Percentiles rank a stretch among this genome's conserved stretches.
These are phyloP conservation scores for Craseonycteris thonglongyai DNA, from an alignment of 2,113 vertebrate species.

Conservation along the genomic window DNA sequence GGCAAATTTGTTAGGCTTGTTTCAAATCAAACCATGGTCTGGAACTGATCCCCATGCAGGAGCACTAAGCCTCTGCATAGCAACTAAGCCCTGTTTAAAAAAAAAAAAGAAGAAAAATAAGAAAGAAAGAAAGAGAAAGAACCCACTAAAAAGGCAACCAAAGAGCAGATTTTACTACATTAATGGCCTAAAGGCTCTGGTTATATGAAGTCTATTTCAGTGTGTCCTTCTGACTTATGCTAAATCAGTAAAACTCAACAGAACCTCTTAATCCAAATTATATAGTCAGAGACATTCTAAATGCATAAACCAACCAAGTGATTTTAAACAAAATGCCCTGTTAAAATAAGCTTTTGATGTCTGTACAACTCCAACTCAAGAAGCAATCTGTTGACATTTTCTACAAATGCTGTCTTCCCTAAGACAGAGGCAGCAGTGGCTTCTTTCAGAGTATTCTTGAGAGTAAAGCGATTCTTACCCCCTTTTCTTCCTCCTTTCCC, in stretches of 20 bases:
- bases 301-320: slow-evolving; percentile 69
- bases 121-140: not conserved
- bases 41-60: slow-evolving; percentile 76
- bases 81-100: slow-evolving; percentile 67
- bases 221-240: slow-evolving; percentile 71
- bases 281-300: slow-evolving; percentile 73
- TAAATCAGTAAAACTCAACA: slow-evolving; percentile 73
- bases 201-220: slow-evolving; percentile 45
- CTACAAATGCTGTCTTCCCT: slow-evolving; percentile 66
- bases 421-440: slow-evolving; percentile 52
- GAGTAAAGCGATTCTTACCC: slow-evolving; percentile 28
- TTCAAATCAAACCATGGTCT: slow-evolving; percentile 74
- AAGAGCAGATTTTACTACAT: slow-evolving; percentile 75
- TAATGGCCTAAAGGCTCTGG: slow-evolving; percentile 65
- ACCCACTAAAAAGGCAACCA: not conserved
- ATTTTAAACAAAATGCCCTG: slow-evolving; percentile 72
- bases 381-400: slow-evolving; percentile 77
- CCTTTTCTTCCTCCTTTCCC: not conserved
- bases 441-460: slow-evolving; percentile 31
- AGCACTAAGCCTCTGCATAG: slow-evolving; percentile 75
- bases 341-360: slow-evolving; percentile 75
- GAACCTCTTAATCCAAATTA: slow-evolving; percentile 74
- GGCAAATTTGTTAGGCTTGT: slow-evolving; percentile 66
- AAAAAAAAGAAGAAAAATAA: not conserved
- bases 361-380: slow-evolving; percentile 62